These are phyloP conservation scores for Gortyna flavago DNA, from an alignment of 2,888 invertebrate species.

Conservation along the genomic window DNA sequence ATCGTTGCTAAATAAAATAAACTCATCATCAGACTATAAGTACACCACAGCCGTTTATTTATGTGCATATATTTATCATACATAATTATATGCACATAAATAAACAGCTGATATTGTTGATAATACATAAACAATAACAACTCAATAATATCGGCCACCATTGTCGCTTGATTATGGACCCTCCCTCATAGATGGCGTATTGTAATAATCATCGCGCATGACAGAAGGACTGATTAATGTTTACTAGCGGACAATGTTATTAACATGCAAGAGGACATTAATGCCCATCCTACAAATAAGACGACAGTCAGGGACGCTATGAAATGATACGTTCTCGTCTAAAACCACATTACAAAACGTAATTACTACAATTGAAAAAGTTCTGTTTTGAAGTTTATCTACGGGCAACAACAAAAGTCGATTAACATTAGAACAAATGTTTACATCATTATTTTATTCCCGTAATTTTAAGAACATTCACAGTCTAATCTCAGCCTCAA, in stretches of 20 bases:
- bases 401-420: neutral
- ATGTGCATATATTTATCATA: neutral
- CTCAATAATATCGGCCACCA: neutral
- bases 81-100: too few relatives aligned
- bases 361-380: neutral
- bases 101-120: neutral
- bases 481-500: neutral
- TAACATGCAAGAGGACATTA: conserved; percentile 20
- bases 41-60: neutral
- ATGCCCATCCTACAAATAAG: neutral
- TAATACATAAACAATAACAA: conserved; percentile 2
- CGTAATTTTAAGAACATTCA: neutral
- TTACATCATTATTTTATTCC: too few relatives aligned
- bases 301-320: conserved; percentile 12
- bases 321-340: neutral
- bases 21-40: neutral
- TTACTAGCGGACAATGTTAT: conserved; percentile 16
- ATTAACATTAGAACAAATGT: neutral
- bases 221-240: conserved; percentile 49
- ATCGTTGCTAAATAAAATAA: neutral
- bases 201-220: conserved; percentile 40
- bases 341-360: neutral
- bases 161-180: conserved; percentile 5
- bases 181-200: conserved; percentile 37
- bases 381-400: neutral